Base-by-base conservation (phyloP, 1,140 invertebrate species). In the Pectinophora gossypiella region DNA sequence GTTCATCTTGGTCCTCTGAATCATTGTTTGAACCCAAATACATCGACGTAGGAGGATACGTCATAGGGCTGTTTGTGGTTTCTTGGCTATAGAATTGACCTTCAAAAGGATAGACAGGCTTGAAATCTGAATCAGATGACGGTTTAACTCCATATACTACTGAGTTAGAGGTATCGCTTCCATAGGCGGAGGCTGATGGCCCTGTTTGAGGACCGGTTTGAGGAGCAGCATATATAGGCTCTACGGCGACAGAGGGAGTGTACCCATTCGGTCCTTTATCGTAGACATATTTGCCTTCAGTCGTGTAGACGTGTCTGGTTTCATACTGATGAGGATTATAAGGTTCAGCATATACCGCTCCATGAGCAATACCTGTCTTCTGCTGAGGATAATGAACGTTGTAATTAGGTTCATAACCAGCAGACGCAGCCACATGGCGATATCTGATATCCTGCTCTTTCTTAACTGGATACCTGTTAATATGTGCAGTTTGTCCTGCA, bases 381-480 rank as follows among this genome's bases (percentile, higher is more conserved):
- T 87, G 86, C 58, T 88, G 86, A 43, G 82, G 74, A 58, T 88
- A 86, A 44, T 71, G 82, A 13, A 68, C 61, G 51, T 76, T 77
- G 47, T 83, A 83, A 54, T 72, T 84, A 32, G 77, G 76, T 13
- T 77, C 73, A 42, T 88, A 81, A 20, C 63, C 79, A n/a, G 70
- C 62, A 18, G 82, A 81, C 12, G 70, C 62, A 18, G 82, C 64
- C 12, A 88, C 87, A 32, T 87, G 82, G 23, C 85, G 72, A 56
- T 88, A 86, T 27, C 84, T 72, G 45, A 89, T 61, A 62, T 88
- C 85, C 66, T 86, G 85, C 42, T 85, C 79, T 59, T 86, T 88
- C 50, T 82, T 82, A 16, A 72, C 67, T n/a, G 76, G 74, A 52
- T 89, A 89, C 27, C 76, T 75, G 42, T 68, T 83, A 15, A 72